A percentile compares a stretch with the other conserved stretches of the same genome.
phyloP scores from a whole-genome alignment of 1,140 invertebrate species.

The Pristionchus pacificus region DNA sequence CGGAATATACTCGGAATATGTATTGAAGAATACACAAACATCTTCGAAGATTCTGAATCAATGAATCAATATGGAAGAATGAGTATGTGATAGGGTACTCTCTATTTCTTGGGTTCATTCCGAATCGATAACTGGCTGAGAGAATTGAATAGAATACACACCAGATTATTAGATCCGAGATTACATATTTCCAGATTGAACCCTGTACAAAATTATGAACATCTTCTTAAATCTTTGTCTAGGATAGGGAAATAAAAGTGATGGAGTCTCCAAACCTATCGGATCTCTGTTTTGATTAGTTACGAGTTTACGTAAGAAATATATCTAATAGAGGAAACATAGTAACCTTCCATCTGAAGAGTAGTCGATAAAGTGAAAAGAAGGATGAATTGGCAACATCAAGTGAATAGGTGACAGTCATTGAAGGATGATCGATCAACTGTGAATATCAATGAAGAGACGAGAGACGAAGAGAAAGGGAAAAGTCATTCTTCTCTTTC shows the following conservation, averaged over 20 bases:
- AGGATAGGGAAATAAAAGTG: too few relatives aligned
- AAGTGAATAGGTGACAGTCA: slow-evolving; percentile 32
- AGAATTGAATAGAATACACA: slow-evolving; percentile 14
- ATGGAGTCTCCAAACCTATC: too few relatives aligned
- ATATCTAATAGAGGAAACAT: background rate
- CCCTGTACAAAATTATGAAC: slow-evolving; percentile 13
- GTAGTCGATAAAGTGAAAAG: slow-evolving; percentile 20
- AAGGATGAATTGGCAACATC: slow-evolving; percentile 28
- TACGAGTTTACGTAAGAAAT: too few relatives aligned
- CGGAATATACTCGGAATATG: slow-evolving; percentile 48
- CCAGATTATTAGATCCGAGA: slow-evolving; percentile 19
- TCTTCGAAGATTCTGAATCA: slow-evolving; percentile 31
- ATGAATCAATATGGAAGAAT: too few relatives aligned
- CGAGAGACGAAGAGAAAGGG: background rate
- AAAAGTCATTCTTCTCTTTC: too few relatives aligned
- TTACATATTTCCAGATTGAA: slow-evolving; percentile 29
- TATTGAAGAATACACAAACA: slow-evolving; percentile 33
- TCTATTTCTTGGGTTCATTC: slow-evolving; percentile 17
- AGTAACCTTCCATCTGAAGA: slow-evolving; percentile 31
- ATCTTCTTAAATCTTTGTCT: too few relatives aligned
- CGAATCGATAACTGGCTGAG: slow-evolving; percentile 14
- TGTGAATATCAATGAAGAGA: background rate
- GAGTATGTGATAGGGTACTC: background rate
- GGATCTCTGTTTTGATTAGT: too few relatives aligned
- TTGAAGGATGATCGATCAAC: background rate